Evolutionary conservation across 2,888 invertebrate species (phyloP).

Genomic region (Capitulum mitella): DNA sequence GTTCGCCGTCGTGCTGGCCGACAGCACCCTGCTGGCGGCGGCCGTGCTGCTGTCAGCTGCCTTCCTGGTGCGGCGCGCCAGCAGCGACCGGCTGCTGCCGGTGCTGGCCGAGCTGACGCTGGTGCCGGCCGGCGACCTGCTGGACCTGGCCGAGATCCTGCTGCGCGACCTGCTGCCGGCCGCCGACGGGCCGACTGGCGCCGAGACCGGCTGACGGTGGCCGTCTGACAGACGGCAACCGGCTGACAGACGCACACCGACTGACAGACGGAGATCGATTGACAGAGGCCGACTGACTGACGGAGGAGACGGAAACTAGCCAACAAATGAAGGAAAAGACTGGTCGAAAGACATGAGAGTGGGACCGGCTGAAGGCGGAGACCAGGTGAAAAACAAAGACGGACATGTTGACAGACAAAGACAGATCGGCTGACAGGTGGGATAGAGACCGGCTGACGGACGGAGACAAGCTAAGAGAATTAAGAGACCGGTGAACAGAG

Average conservation of each 20-base stretch:
- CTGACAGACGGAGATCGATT: too few relatives aligned
- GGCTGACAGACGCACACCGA: background rate
- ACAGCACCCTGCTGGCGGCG: background rate
- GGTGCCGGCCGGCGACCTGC: background rate
- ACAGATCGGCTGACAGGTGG: background rate
- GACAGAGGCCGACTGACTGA: too few relatives aligned
- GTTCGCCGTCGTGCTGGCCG: background rate
- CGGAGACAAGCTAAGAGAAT: too few relatives aligned
- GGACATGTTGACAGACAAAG: background rate
- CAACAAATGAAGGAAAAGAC: too few relatives aligned
- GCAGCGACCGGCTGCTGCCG: background rate
- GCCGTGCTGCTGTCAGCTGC: background rate
- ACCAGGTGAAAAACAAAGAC: background rate
- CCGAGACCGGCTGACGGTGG: background rate
- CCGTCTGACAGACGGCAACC: too few relatives aligned
- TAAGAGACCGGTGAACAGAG: too few relatives aligned
- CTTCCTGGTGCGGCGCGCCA: background rate
- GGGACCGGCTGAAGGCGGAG: background rate
- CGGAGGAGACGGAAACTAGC: background rate
- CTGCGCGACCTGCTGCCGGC: background rate
- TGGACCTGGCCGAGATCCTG: background rate
- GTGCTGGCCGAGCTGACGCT: slow-evolving; percentile 14
- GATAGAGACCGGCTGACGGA: background rate
- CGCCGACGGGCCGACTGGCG: background rate
- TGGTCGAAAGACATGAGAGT: too few relatives aligned